Base-by-base conservation (phyloP, 1,140 invertebrate species). In the Drosophila tsacasi region DNA sequence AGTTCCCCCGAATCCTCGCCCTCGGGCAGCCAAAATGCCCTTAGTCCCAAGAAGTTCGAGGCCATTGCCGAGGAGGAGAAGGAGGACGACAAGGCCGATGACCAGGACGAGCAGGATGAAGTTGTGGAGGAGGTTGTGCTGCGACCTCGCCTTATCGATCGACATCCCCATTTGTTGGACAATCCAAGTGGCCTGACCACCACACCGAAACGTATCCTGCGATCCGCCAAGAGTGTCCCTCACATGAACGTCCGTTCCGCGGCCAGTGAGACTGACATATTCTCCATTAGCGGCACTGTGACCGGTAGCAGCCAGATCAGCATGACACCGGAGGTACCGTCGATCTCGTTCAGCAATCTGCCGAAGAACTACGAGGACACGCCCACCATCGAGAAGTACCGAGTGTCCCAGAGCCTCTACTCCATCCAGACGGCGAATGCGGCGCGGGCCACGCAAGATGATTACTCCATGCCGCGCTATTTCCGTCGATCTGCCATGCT, bases 301-400 rank as follows among this genome's bases (percentile, higher is more conserved):
- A 77, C 81, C 12, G 81, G 81, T 5, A 75, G 83, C 54, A 89
- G 79, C 30, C 87, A 86, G 44, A 93, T 93, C 9, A 93, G 92
- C 61, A 93, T 93, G 92, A 93, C 92, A 10, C 92, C 92, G 3
- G 92, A 93, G 78, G 91, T 93, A 12, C 92, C 92, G 5, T 93
- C 86, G 5, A 93, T 93, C 57, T 93, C 92, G 21, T 93, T 81
- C 25, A 82, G 81, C 30, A 83, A 92, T 50, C 63, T 93, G 58
- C 92, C 92, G 23, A 93, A 93, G 63, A 93, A 93, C 61, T 93
- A 93, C 67, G 92, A 92, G 66, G 92, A 93, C 17, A 93, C 92
- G 1, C 92, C 92, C 8, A 93, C 92, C 12, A 92, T 93, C 30
- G 92, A 93, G n/a, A 91, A 93, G 59, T 93, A 93, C 73, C 81